These are phyloP conservation scores for Sparus aurata DNA, from an alignment of 2,797 vertebrate species.

Conservation along the genomic window DNA sequence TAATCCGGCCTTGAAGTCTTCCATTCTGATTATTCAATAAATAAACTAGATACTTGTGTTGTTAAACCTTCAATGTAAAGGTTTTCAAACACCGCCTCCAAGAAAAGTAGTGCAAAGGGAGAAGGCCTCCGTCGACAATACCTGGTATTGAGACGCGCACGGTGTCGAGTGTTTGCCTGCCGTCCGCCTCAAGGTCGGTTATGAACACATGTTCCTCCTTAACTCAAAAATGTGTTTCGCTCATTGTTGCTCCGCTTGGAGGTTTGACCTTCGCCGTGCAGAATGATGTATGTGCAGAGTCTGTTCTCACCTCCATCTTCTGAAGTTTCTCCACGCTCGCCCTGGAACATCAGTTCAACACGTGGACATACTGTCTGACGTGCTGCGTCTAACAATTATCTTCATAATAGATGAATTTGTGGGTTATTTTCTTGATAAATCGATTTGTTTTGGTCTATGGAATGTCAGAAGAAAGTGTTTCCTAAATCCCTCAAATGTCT, in stretches of 20 bases:
- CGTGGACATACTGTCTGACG: too few relatives aligned
- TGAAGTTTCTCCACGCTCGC: background rate
- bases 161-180: background rate
- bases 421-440: too few relatives aligned
- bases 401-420: too few relatives aligned
- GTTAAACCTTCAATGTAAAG: background rate
- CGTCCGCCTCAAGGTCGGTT: background rate
- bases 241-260: background rate
- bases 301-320: background rate
- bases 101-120: too few relatives aligned
- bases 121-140: background rate
- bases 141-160: background rate
- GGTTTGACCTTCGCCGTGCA: background rate
- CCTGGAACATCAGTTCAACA: background rate
- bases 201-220: background rate
- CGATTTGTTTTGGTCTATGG: too few relatives aligned
- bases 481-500: too few relatives aligned
- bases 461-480: too few relatives aligned
- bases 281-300: background rate
- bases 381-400: too few relatives aligned
- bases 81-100: background rate
- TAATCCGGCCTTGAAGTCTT: too few relatives aligned
- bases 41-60: rapidly evolving
- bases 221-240: background rate
- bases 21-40: background rate